Base-by-base conservation (phyloP, 2,797 vertebrate genomes). In the Sciaenops ocellatus region DNA sequence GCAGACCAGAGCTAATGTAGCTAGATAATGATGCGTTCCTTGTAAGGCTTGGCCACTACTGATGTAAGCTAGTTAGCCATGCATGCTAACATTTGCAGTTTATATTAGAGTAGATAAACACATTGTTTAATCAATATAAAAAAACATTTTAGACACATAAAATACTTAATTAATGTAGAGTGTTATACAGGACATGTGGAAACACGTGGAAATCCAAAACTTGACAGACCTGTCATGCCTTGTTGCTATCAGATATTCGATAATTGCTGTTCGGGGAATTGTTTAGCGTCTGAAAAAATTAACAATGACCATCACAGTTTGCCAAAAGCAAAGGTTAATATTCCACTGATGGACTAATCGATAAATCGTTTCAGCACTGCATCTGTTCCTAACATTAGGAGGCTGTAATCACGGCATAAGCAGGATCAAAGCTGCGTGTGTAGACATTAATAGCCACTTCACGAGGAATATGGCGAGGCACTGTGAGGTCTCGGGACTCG, bases 401-500 rank as follows among this genome's bases (percentile, higher is more conserved):
- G 30, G 15, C 24, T 73, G 24, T 71, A 48, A 42, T 59, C 24
- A 62, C 11, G 6, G 11, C 50, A 22, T n/a, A 5, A 48, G 10
- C 13, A 1, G 11, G n/a, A 46, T 84, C 17, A 77, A 30, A 67
- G 54, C n/a, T 1, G 28, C 18, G 38, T 63, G 26, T 26, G 48
- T 6, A 3, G 66, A 44, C 48, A 52, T 26, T 50, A 81, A 78
- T 51, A 64, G 61, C 48, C 59, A n/a, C 67, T 62, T 87, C 57
- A 47, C 41, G 13, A 15, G 16, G 60, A 70, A 65, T 11, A 51
- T 41, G 28, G 26, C 52, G 73, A 78, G 51, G 9, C 38, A 76
- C 52, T 63, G 57, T 46, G 85, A 80, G 59, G 73, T 83, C 71
- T 62, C 3, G 18, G 67, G 63, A 74, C 63, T 73, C 1, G 5